Evolutionary conservation across 2,888 invertebrate genomes (phyloP).

Genomic region (Gymnoscelis rufifasciata): DNA sequence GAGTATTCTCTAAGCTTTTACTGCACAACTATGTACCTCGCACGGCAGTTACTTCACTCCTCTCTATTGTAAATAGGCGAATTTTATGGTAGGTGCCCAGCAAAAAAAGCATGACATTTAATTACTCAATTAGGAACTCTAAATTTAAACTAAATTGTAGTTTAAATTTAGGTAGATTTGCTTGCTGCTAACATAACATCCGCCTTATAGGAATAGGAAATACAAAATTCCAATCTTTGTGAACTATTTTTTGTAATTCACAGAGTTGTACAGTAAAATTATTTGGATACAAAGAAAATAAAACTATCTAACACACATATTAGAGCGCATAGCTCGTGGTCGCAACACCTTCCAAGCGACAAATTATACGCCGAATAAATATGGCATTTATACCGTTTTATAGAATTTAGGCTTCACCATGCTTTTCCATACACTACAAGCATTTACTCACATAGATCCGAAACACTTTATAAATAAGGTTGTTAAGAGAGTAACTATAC

Average conservation of each 20-base stretch:
- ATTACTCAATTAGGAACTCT: too few relatives aligned
- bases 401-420: conserved; percentile 56
- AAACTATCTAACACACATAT: conserved; percentile 59
- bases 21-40: conserved; percentile 19
- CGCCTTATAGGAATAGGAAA: neutral
- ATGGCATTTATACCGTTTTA: conserved; percentile 48
- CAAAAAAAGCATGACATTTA: too few relatives aligned
- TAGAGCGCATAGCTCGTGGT: conserved; percentile 53
- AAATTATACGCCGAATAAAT: conserved; percentile 52
- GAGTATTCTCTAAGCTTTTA: conserved; percentile 38
- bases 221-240: neutral
- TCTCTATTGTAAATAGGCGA: too few relatives aligned
- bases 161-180: too few relatives aligned
- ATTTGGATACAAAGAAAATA: conserved; percentile 42
- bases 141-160: too few relatives aligned
- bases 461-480: conserved; percentile 52
- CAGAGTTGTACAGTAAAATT: conserved; percentile 53
- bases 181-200: neutral
- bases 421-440: conserved; percentile 73
- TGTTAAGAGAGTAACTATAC: conserved; percentile 23
- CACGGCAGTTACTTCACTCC: too few relatives aligned
- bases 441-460: conserved; percentile 72
- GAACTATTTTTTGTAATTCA: conserved; percentile 10
- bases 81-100: too few relatives aligned
- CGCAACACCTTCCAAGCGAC: conserved; percentile 60